Percentiles rank a stretch among this genome's conserved stretches.
Conservation (phyloP, 2,113 vertebrate species). For the Amblyopsis rosae region DNA sequence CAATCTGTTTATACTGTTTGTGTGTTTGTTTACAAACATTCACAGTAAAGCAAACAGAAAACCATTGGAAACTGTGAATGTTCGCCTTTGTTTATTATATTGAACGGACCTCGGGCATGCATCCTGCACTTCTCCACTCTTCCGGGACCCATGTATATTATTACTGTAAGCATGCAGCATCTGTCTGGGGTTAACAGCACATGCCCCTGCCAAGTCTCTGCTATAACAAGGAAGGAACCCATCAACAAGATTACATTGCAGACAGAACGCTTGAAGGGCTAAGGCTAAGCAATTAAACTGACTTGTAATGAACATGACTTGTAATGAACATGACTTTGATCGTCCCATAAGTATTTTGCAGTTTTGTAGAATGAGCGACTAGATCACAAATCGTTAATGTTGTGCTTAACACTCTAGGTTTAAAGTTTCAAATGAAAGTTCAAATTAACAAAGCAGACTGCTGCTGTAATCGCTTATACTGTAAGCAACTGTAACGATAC, state of each 20-base stretch:
- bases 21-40: too few relatives aligned
- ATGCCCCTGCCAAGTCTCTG: constrained; percentile 4
- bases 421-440: too few relatives aligned
- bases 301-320: too few relatives aligned
- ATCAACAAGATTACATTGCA: constrained; percentile 19
- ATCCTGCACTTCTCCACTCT: background rate
- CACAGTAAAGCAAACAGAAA: too few relatives aligned
- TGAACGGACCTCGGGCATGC: background rate
- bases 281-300: background rate
- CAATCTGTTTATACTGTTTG: too few relatives aligned
- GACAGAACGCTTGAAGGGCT: background rate
- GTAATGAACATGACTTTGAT: too few relatives aligned
- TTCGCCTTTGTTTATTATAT: too few relatives aligned
- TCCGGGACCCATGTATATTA: constrained; percentile 41
- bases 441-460: too few relatives aligned
- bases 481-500: background rate
- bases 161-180: constrained; percentile 59
- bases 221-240: constrained; percentile 43
- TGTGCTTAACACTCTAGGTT: background rate
- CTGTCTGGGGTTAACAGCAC: constrained; percentile 59
- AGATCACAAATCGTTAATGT: constrained; percentile 9
- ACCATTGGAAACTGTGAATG: too few relatives aligned
- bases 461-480: background rate
- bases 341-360: too few relatives aligned
- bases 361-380: background rate